Evolutionary conservation across 2,113 vertebrate species (phyloP), one percentile per base, ranked within the genome.

Genomic region (Clinocottus analis): DNA sequence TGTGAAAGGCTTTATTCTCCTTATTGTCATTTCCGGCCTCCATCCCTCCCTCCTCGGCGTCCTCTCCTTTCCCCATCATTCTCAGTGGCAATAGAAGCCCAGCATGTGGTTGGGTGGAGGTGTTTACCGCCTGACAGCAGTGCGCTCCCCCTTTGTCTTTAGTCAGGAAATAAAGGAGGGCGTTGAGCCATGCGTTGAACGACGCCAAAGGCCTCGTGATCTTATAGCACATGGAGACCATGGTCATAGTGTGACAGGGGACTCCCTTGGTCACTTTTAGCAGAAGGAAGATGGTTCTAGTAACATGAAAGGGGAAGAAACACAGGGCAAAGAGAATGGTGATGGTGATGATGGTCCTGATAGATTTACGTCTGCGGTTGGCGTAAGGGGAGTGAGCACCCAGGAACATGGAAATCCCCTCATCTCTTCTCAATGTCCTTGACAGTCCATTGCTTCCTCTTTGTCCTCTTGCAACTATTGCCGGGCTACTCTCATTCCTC

Each of bases 161-260:
- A 41, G 95, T 96, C 23, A 96, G 89, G 85, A 96, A 96, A 81
- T 96, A 96, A 49, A 96, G 94, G 31, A 96, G 91, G 7, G 95
- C 95, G 9, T 96, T 96, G 59, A 96, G 95, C 93, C 95, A 96
- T 3, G 95, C 95, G 1, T 96, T 96, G 85, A 95, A 96, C 0
- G 95, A 96, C 0, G 95, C 95, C 63, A 96, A 89, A 2, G 95
- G 95, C 61, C 95, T 80, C 1, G 95, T 96, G 66, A 96, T 94
- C 87, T 96, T 96, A 59, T 96, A 96, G 89, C 95, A 96, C 87
- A 96, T 95, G 25, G 95, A 95, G 29, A 96, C 94, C 84, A 92
- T 92, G 33, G 91, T 89, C 89, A 95, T 94, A 21, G 95, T 95
- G 66, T 91, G 92, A 66, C 95, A 96, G 23, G 92, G 91, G 23